Conservation (phyloP, 2,888 invertebrate species). For the Chrysolina oricalcia region DNA sequence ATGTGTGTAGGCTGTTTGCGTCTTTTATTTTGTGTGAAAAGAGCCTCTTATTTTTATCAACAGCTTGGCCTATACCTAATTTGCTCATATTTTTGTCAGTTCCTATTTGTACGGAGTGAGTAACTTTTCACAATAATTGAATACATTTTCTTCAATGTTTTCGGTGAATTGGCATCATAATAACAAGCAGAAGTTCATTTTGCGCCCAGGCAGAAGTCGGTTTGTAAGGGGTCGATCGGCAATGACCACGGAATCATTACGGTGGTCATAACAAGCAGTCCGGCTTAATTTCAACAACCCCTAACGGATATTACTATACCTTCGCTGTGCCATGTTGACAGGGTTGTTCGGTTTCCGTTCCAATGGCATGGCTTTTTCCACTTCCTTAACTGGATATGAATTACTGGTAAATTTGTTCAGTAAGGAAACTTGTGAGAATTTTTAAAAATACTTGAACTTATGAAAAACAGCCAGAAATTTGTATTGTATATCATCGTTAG, state of each 20-base stretch:
- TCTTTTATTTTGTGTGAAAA: no score
- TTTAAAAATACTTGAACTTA: no score
- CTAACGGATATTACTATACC: conserved; percentile 40
- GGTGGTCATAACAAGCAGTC: conserved; percentile 50
- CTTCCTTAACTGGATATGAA: neutral
- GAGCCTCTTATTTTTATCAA: no score
- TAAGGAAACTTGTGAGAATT: no score
- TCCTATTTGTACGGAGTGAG: neutral
- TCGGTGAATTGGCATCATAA: neutral
- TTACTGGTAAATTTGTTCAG: no score
- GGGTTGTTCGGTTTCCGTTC: conserved; percentile 1
- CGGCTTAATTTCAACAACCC: conserved; percentile 55
- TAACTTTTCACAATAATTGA: neutral
- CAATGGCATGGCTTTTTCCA: neutral
- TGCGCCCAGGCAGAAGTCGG: conserved; percentile 34
- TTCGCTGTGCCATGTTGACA: conserved; percentile 37
- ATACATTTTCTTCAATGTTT: neutral
- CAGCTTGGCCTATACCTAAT: no score
- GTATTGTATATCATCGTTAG: no score
- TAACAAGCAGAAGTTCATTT: conserved; percentile 9
- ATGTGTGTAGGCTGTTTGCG: no score
- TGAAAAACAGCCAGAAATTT: no score
- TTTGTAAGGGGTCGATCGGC: conserved; percentile 42
- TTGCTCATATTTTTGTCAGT: no score
- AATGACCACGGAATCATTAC: conserved; percentile 54